These are phyloP conservation scores for Syngnathoides biaculeatus DNA, from an alignment of 2,113 vertebrate genomes.

Conservation along the genomic window DNA sequence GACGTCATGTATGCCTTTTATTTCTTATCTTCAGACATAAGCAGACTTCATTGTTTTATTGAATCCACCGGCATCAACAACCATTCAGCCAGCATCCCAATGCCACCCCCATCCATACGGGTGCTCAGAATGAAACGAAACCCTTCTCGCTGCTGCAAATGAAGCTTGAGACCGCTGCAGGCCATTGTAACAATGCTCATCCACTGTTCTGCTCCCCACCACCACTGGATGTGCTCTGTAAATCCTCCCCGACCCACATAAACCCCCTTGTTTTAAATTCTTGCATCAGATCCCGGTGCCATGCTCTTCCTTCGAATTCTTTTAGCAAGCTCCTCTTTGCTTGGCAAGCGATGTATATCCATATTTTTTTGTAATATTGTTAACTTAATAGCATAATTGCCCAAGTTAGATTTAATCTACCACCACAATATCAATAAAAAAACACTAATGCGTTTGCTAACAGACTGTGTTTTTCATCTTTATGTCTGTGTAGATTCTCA, in stretches of 20 bases:
- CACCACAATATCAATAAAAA: too few relatives aligned
- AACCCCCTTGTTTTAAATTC: slow-evolving; percentile 17
- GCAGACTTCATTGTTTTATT: neutral
- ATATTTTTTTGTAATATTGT: too few relatives aligned
- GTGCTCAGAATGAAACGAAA: slow-evolving; percentile 53
- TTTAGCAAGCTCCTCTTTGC: slow-evolving; percentile 14
- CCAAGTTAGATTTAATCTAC: too few relatives aligned
- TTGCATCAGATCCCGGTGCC: slow-evolving; percentile 40
- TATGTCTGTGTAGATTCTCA: too few relatives aligned
- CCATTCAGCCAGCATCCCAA: neutral
- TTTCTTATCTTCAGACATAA: neutral
- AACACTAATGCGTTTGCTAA: too few relatives aligned
- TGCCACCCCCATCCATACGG: slow-evolving; percentile 6
- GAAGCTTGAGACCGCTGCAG: slow-evolving; percentile 43
- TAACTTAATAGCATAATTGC: too few relatives aligned
- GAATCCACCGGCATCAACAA: neutral
- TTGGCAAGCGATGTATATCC: too few relatives aligned
- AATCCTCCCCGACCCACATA: slow-evolving; percentile 6
- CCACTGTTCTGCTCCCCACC: slow-evolving; percentile 17
- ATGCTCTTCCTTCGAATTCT: slow-evolving; percentile 12
- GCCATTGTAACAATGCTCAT: slow-evolving; percentile 40
- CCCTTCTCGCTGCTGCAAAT: slow-evolving; percentile 20
- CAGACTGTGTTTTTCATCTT: too few relatives aligned
- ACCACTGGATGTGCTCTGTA: slow-evolving; percentile 16
- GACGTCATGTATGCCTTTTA: neutral